phyloP scores from a whole-genome alignment of 2,797 vertebrate species.

The Channallabes apus region DNA sequence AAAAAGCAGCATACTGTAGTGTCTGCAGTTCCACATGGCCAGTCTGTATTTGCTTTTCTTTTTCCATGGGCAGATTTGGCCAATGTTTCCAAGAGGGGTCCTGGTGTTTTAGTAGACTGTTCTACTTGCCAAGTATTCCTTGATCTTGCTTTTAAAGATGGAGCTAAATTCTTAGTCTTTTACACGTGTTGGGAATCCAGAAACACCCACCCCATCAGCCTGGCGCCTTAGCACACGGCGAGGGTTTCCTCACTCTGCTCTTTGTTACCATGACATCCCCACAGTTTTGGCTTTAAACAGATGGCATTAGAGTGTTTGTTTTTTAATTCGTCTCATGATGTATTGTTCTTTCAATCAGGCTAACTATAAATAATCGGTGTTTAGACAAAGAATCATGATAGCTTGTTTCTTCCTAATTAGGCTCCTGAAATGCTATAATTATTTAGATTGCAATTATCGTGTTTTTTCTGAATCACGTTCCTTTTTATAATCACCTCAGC shows the following conservation, averaged over 20 bases:
- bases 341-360: constrained; percentile 15
- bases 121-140: constrained; percentile 53
- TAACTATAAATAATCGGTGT: constrained; percentile 25
- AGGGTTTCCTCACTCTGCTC: constrained; percentile 49
- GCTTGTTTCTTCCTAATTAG: constrained; percentile 45
- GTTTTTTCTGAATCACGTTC: constrained; percentile 19
- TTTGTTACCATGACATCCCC: constrained; percentile 27
- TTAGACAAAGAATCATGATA: constrained; percentile 41
- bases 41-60: constrained; percentile 40
- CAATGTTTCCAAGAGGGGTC: constrained; percentile 51
- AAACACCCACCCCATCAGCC: constrained; percentile 42
- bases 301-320: constrained; percentile 30
- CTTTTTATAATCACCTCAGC: neutral
- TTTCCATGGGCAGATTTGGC: constrained; percentile 41
- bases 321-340: constrained; percentile 1
- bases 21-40: constrained; percentile 27
- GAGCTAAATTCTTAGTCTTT: constrained; percentile 43
- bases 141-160: constrained; percentile 54
- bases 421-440: constrained; percentile 43
- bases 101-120: constrained; percentile 55
- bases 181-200: constrained; percentile 41
- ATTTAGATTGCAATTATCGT: constrained; percentile 44
- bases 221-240: constrained; percentile 45
- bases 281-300: constrained; percentile 35
- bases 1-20: constrained; percentile 38